These are phyloP conservation scores for Amia ocellicauda DNA, from an alignment of 2,113 vertebrate species.

Conservation along the genomic window DNA sequence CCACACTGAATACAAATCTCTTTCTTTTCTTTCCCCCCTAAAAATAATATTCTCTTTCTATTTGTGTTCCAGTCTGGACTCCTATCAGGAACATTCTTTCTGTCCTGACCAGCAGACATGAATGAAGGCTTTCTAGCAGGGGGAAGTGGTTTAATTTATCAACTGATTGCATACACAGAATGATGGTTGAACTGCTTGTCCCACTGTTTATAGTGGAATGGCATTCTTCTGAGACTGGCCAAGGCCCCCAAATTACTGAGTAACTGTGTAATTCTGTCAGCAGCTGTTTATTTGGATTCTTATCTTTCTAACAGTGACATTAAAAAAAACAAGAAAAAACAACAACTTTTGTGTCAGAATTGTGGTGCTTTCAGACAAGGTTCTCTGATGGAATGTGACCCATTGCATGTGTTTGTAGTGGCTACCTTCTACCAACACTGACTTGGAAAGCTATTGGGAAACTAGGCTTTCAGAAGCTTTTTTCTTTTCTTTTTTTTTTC, in stretches of 20 bases:
- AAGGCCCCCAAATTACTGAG: not conserved
- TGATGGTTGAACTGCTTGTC: not conserved
- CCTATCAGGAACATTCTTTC: not conserved
- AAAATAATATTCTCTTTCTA: not conserved
- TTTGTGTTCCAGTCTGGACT: not conserved
- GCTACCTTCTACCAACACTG: no score
- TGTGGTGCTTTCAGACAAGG: constrained; percentile 1
- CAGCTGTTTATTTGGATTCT: constrained; percentile 5
- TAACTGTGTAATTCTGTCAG: not conserved
- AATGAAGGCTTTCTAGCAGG: not conserved
- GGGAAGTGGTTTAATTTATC: not conserved
- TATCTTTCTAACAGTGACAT: constrained; percentile 9
- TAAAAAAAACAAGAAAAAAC: no score
- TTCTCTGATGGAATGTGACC: constrained; percentile 15
- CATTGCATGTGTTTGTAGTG: not conserved
- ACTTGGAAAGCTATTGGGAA: no score
- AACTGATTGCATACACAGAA: not conserved
- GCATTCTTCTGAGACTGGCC: not conserved
- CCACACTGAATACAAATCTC: no score
- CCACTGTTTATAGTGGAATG: not conserved
- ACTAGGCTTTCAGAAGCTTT: no score
- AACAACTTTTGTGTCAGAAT: no score
- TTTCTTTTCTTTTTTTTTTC: not conserved
- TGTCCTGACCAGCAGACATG: not conserved
- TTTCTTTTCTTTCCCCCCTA: no score